Conservation (phyloP, 92 coral and sea anemone genomes). For the Micromussa lordhowensis region DNA sequence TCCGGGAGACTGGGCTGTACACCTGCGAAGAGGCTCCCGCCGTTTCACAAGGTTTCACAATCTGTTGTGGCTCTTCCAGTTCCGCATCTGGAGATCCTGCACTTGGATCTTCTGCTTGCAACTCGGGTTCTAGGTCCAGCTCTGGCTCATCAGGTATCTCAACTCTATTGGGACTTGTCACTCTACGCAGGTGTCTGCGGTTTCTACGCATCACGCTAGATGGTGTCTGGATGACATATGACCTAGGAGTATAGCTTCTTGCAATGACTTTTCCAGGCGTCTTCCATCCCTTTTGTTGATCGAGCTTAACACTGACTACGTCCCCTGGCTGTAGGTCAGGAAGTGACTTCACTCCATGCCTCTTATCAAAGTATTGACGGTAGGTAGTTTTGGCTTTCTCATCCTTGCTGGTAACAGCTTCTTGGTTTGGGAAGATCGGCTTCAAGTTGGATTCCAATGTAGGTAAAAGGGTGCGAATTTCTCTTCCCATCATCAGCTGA, state of each 20-base stretch:
- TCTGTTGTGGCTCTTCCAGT: too few relatives aligned
- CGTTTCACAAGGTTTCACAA: too few relatives aligned
- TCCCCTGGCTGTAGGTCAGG: conserved; percentile 40
- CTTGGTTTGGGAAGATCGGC: neutral
- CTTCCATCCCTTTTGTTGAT: conserved; percentile 38
- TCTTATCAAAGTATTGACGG: too few relatives aligned
- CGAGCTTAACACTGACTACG: conserved; percentile 27
- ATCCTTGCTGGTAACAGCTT: conserved; percentile 3
- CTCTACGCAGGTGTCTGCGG: conserved; percentile 42
- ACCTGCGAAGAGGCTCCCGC: too few relatives aligned
- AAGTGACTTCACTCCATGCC: too few relatives aligned
- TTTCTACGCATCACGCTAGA: conserved; percentile 41
- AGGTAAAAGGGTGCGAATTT: conserved; percentile 53
- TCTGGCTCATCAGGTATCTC: neutral
- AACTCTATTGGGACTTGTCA: neutral
- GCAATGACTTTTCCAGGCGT: too few relatives aligned
- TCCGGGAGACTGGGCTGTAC: too few relatives aligned
- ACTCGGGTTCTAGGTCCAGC: neutral
- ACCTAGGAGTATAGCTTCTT: conserved; percentile 24
- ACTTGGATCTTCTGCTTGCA: too few relatives aligned
- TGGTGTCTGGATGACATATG: conserved; percentile 29
- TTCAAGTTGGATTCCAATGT: conserved; percentile 20
- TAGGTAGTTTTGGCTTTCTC: too few relatives aligned
- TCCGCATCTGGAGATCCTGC: too few relatives aligned
- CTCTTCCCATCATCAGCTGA: conserved; percentile 55